These are phyloP conservation scores for Rhopalosiphum maidis DNA, from an alignment of 1,140 invertebrate species.

Conservation along the genomic window DNA sequence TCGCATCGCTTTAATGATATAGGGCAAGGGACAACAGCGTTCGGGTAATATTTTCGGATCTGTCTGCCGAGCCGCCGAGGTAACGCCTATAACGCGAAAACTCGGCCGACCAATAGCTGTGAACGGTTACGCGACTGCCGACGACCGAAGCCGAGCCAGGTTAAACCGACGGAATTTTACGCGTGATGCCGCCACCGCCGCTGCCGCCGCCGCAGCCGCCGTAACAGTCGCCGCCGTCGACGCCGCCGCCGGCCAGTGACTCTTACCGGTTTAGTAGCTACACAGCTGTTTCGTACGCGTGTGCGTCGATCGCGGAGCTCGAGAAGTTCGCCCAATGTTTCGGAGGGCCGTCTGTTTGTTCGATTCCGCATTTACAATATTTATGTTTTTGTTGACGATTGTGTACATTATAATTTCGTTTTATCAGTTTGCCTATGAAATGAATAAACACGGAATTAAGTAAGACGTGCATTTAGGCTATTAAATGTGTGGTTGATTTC, in stretches of 20 bases:
- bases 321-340: neutral
- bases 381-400: neutral
- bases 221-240: neutral
- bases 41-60: slow-evolving; percentile 35
- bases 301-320: neutral
- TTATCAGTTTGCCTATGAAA: neutral
- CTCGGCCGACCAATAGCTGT: slow-evolving; percentile 51
- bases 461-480: neutral
- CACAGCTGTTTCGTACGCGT: slow-evolving; percentile 33
- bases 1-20: neutral
- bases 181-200: neutral
- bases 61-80: neutral
- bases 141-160: neutral
- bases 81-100: slow-evolving; percentile 42
- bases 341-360: neutral
- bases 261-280: slow-evolving; percentile 45
- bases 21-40: neutral
- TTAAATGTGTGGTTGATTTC: neutral
- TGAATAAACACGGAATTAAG: neutral
- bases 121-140: neutral
- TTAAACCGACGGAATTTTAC: slow-evolving; percentile 42
- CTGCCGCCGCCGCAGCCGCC: neutral
- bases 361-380: neutral
- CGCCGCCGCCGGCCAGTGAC: slow-evolving; percentile 37
- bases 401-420: too few relatives aligned